Conservation (phyloP, 2,113 vertebrate genomes). For the Calonectris borealis region DNA sequence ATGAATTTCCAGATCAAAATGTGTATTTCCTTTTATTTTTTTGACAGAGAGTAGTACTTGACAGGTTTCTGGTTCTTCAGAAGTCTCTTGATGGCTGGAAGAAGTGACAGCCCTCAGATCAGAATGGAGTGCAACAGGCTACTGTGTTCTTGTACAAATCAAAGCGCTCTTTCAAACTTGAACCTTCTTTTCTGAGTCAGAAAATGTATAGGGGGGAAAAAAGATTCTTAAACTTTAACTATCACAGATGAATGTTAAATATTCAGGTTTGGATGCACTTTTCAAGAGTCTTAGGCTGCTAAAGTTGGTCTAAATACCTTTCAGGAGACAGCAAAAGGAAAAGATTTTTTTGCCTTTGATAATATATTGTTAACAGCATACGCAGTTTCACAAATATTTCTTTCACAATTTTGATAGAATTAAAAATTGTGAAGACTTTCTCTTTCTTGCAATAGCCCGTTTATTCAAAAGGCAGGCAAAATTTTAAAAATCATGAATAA, state of each 20-base stretch:
- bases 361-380: not conserved
- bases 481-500: not conserved
- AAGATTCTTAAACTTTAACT: not conserved
- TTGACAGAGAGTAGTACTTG: slow-evolving; percentile 47
- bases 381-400: not conserved
- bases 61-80: slow-evolving; percentile 57
- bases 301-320: not conserved
- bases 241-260: not conserved
- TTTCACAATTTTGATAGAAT: not conserved
- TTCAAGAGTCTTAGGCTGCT: not conserved
- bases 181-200: not conserved
- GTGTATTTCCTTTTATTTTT: slow-evolving; percentile 42
- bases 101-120: slow-evolving; percentile 64
- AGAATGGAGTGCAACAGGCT: slow-evolving; percentile 29
- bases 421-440: not conserved
- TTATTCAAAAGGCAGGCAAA: not conserved
- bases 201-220: not conserved
- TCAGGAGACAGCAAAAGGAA: not conserved
- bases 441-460: not conserved
- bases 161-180: slow-evolving; percentile 45
- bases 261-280: not conserved
- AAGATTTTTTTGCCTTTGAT: not conserved
- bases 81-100: slow-evolving; percentile 53
- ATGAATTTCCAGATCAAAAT: slow-evolving; percentile 67
- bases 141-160: slow-evolving; percentile 50